Base-by-base conservation (phyloP, 1,140 invertebrate species). In the Rhagoletis pomonella region DNA sequence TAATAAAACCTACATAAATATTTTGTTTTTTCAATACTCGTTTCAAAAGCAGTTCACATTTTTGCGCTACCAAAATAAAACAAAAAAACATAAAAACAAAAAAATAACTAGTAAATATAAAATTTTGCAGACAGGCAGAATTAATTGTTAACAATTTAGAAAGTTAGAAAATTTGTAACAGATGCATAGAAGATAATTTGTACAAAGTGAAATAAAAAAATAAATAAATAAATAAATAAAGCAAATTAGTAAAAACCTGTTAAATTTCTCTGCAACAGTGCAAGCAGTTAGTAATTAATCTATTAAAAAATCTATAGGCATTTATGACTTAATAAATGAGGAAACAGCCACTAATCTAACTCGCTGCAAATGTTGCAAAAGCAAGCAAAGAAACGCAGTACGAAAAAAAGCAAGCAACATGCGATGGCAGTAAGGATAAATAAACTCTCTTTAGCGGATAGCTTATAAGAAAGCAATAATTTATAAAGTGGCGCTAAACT, bases 81-180 rank as follows among this genome's bases (percentile, higher is more conserved):
- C n/a, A n/a, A n/a, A n/a, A n/a, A 64, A 64, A 9, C 4, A 29
- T 14, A 42, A 67, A 39, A 67, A 67, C 3, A 39, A 42, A 67
- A 67, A 6, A 5, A 67, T 67, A 42, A 39, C 12, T 9, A 67
- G 29, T n/a, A n/a, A 67, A 42, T 42, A 67, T 47, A 73, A 12
- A 4, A 50, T 67, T 67, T 29, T 67, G 64, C 4, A 42, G 3
- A 9, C 19, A 42, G 29, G 39, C 64, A 67, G 44, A 73, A 73
- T 19, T 55, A 81, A 81, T 81, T 55, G 73, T 81, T 81, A 81
- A 81, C 73, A 81, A 81, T 81, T 81, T 81, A 81, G 73, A 17
- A 50, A 19, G 47, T 81, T 81, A 81, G 73, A 50, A 81, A 50
- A 81, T 81, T 81, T 81, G 73, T 81, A 81, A 50, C 17, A 81